phyloP scores from a whole-genome alignment of 2,888 invertebrate genomes.

The Diogma glabrata region DNA sequence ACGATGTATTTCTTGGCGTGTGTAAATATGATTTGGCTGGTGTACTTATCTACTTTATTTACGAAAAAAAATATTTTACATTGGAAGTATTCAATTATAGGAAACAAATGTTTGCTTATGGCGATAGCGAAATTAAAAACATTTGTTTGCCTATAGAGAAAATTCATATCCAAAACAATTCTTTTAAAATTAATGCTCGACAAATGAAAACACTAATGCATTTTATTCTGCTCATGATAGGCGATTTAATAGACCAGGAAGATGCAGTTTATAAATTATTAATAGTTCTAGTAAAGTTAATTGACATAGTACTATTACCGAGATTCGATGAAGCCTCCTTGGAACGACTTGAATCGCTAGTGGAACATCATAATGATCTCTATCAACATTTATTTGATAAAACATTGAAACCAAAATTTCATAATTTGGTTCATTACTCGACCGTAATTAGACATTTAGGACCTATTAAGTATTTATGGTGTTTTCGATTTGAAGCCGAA shows the following conservation, averaged over 20 bases:
- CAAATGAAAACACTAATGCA: conserved; percentile 15
- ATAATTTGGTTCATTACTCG: conserved; percentile 14
- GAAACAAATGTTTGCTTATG: too few relatives aligned
- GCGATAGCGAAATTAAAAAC: too few relatives aligned
- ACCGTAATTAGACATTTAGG: not conserved
- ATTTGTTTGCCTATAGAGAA: too few relatives aligned
- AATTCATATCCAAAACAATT: too few relatives aligned
- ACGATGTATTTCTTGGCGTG: too few relatives aligned
- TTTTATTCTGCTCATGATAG: conserved; percentile 14
- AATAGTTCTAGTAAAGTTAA: conserved; percentile 12
- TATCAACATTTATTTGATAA: conserved; percentile 8
- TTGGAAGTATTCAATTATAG: too few relatives aligned
- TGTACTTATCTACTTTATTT: too few relatives aligned
- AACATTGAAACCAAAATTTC: conserved; percentile 15
- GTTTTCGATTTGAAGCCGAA: conserved; percentile 15
- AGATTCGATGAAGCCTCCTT: conserved; percentile 12
- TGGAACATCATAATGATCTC: conserved; percentile 13
- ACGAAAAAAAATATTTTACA: too few relatives aligned
- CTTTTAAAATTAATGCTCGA: too few relatives aligned
- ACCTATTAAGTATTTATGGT: not conserved
- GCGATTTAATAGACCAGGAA: conserved; percentile 13
- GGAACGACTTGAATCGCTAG: conserved; percentile 11
- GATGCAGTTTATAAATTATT: conserved; percentile 4
- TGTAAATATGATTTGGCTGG: too few relatives aligned
- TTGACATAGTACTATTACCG: conserved; percentile 13